Conservation (phyloP, 2,113 vertebrate species). For the Beaufortia kweichowensis region DNA sequence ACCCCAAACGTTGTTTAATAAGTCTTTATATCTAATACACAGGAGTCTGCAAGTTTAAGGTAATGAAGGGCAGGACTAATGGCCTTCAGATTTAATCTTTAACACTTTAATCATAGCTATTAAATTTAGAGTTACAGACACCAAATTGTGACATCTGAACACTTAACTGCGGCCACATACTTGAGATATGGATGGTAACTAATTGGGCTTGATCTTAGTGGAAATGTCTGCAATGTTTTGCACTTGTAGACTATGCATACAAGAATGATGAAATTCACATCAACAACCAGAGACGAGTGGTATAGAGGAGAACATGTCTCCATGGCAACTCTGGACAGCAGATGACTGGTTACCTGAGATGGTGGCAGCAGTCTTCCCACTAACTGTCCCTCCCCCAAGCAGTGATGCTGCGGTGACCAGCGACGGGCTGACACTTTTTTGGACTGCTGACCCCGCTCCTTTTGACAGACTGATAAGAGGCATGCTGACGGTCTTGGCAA, state of each 20-base stretch:
- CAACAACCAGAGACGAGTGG: background rate
- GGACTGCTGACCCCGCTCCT: conserved; percentile 58
- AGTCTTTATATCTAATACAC: no score
- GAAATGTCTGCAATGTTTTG: background rate
- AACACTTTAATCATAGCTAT: no score
- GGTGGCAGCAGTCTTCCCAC: conserved; percentile 78
- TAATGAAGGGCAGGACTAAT: no score
- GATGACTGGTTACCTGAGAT: conserved; percentile 79
- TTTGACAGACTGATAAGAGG: conserved; percentile 71
- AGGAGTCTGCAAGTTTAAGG: no score
- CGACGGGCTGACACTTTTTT: conserved; percentile 69
- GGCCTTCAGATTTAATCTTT: no score
- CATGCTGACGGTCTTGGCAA: conserved; percentile 68
- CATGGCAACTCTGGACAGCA: background rate
- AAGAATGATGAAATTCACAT: background rate
- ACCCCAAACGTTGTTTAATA: background rate
- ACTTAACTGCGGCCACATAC: no score
- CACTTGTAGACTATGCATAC: background rate
- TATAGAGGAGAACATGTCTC: background rate
- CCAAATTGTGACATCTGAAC: no score
- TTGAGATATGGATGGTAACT: no score
- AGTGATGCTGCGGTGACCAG: conserved; percentile 77
- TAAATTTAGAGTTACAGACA: no score
- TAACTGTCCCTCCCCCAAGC: conserved; percentile 70
- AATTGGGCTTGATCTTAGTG: background rate